Conservation (phyloP, 2,888 invertebrate genomes). For the Ormyrus nitidulus region DNA sequence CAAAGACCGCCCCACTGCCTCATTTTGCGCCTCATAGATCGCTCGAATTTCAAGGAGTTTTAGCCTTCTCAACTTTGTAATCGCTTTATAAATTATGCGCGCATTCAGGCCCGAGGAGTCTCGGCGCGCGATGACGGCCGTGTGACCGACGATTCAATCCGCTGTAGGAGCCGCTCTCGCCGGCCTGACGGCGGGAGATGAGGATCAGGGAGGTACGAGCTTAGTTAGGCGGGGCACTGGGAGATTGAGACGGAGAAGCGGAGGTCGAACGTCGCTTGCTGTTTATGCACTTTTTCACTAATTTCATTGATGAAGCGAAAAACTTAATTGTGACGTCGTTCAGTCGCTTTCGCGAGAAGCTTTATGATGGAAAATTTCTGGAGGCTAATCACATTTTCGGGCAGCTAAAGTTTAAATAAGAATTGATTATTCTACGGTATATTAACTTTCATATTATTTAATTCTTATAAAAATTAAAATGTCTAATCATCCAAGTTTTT, state of each 20-base stretch:
- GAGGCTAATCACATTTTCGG: too few relatives aligned
- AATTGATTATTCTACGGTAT: too few relatives aligned
- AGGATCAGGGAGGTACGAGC: not conserved
- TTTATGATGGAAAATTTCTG: too few relatives aligned
- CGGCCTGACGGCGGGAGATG: not conserved
- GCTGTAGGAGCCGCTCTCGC: not conserved
- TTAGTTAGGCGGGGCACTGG: not conserved
- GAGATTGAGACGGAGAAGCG: not conserved
- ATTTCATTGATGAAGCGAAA: too few relatives aligned
- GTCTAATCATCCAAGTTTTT: too few relatives aligned
- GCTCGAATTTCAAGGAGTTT: conserved; percentile 63
- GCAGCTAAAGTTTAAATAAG: too few relatives aligned
- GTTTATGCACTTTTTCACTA: too few relatives aligned
- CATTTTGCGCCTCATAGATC: conserved; percentile 74
- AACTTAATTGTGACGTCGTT: too few relatives aligned
- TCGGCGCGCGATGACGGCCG: not conserved
- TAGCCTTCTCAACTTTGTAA: conserved; percentile 53
- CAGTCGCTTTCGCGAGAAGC: too few relatives aligned
- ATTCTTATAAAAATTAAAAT: too few relatives aligned
- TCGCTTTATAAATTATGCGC: conserved; percentile 56
- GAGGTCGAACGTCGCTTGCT: too few relatives aligned
- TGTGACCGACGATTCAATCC: conserved; percentile 37
- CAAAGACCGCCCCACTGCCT: conserved; percentile 45
- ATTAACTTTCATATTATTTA: too few relatives aligned
- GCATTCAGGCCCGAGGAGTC: conserved; percentile 9